A percentile compares a stretch with the other conserved stretches of the same genome.
Evolutionary conservation across 1,140 invertebrate genomes (phyloP).

Genomic region (Coenobita brevimanus): DNA sequence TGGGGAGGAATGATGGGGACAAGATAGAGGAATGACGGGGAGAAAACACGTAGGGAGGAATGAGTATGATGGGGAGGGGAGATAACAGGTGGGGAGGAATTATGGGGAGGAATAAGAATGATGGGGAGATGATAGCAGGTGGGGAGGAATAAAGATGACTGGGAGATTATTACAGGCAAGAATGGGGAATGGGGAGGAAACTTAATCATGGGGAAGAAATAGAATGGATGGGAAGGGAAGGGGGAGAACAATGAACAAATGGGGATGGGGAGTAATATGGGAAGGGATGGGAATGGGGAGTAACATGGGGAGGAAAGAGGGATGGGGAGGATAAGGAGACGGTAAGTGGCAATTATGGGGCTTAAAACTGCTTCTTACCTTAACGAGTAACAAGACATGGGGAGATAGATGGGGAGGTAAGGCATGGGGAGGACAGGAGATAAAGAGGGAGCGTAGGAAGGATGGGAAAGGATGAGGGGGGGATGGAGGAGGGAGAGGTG

Average conservation of each 20-base stretch:
- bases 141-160: too few relatives aligned
- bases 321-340: too few relatives aligned
- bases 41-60: not conserved
- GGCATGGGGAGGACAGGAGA: too few relatives aligned
- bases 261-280: not conserved
- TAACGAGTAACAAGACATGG: too few relatives aligned
- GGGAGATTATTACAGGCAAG: not conserved
- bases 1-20: not conserved
- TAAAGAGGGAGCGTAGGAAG: not conserved
- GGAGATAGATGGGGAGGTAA: too few relatives aligned
- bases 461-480: not conserved
- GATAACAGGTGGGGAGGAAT: not conserved
- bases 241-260: not conserved
- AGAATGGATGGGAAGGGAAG: not conserved
- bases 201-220: too few relatives aligned
- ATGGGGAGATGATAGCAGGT: not conserved
- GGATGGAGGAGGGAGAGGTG: not conserved
- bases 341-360: too few relatives aligned
- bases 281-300: not conserved
- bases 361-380: too few relatives aligned
- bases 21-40: not conserved
- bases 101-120: not conserved
- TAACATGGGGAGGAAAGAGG: not conserved
- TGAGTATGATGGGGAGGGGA: not conserved
- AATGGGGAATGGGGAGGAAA: not conserved